Evolutionary conservation across 2,888 invertebrate genomes (phyloP), one percentile per base, ranked within the genome.

Genomic region (Drosophila recens): DNA sequence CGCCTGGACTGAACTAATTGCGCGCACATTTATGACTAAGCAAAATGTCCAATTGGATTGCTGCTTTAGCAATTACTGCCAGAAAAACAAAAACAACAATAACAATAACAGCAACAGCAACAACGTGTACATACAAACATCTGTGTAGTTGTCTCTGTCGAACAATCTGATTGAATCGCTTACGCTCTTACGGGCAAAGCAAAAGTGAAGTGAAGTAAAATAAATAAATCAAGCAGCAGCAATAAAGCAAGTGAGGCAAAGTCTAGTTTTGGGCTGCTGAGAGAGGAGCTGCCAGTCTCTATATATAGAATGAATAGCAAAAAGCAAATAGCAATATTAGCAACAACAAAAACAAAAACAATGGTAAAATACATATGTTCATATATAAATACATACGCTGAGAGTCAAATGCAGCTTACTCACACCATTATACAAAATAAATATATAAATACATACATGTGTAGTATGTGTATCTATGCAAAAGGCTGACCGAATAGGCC

Each of bases 401-500:
- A 51, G 49, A 43, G 43, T 40, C 20, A 42, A 62, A 62, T 53
- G 36, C 52, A 59, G 42, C 30, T 33, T 33, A 42, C 42, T 27
- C 30, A 57, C 27, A 46, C 46, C 15, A 30, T 17, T 10, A 43
- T 10, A 45, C 13, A 17, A 49, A 33, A 48, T 30, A 49, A 13
- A 38, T 27, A n/a, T n/a, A 38, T 45, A 46, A 11, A 40, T 36
- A 27, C 36, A 36, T 27, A 27, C 17, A 34, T 36, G 10, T 36
- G 27, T 43, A 20, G 48, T 59, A 33, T 40, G 15, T 43, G 49
- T 45, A 42, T 57, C 48, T 64, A 64, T 58, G 58, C 42, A 79
- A 79, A 74, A 78, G 58, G 43, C 76, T 84, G 81, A 80, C 86
- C 79, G 88, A 82, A 87, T 83, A 87, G 90, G 91, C 91, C 91